phyloP scores from a whole-genome alignment of 1,140 invertebrate species.

The Philopotamus ludificatus region DNA sequence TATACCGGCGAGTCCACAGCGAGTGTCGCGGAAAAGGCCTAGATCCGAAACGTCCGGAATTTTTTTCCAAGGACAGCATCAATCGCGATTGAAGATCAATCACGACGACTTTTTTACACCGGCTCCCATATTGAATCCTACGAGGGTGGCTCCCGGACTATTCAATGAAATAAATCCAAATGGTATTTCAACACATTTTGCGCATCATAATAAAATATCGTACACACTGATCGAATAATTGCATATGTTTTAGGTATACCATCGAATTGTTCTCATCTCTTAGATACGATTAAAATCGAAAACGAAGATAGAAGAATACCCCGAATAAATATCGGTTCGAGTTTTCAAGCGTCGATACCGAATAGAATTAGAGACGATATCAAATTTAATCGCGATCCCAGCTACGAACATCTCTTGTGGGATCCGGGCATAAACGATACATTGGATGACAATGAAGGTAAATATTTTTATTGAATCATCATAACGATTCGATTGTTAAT shows the following conservation, averaged over 20 bases:
- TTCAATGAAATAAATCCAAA: conserved; percentile 62
- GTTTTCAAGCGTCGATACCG: conserved; percentile 86
- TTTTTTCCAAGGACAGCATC: conserved; percentile 52
- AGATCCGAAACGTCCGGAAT: conserved; percentile 53
- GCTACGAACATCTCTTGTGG: conserved; percentile 78
- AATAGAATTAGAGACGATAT: conserved; percentile 55
- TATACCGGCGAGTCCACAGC: conserved; percentile 62
- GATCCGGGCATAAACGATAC: conserved; percentile 74
- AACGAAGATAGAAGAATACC: conserved; percentile 40
- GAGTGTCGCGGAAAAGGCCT: conserved; percentile 57
- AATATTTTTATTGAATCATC: conserved; percentile 40
- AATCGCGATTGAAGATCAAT: conserved; percentile 59
- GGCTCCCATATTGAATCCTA: conserved; percentile 87
- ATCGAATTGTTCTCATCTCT: conserved; percentile 29
- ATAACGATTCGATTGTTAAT: conserved; percentile 45
- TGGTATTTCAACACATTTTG: conserved; percentile 42
- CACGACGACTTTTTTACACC: conserved; percentile 79
- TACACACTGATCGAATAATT: background rate
- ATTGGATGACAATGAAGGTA: conserved; percentile 75
- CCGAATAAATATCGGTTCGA: conserved; percentile 84
- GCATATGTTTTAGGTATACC: conserved; percentile 30
- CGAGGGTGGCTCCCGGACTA: conserved; percentile 80
- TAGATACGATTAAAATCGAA: conserved; percentile 36
- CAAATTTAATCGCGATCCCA: conserved; percentile 51
- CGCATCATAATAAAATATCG: conserved; percentile 18